Evolutionary conservation across 2,113 vertebrate genomes (phyloP), one percentile per base, ranked within the genome.

Genomic region (Stigmatopora argus): DNA sequence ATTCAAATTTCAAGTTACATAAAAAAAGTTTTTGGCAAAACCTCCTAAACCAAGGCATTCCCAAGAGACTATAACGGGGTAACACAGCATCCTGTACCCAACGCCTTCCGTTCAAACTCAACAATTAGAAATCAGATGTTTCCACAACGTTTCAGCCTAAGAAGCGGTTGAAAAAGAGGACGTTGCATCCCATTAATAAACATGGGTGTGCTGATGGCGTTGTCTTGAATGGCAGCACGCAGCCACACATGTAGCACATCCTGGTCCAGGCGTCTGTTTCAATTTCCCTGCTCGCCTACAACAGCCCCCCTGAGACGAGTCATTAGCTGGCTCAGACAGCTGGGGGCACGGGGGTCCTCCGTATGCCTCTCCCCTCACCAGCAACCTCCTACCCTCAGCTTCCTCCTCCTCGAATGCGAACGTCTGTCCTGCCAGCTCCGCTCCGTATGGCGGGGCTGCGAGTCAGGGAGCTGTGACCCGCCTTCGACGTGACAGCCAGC

Each of bases 321-420:
- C 91, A 92, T 92, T 92, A 92, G 90, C 89, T 88, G 86, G 77
- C 85, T 89, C 87, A 91, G 91, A 92, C 91, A 92, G 90, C 90
- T 92, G 90, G 90, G 91, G 91, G 91, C 89, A 89, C 85, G 83
- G 82, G 89, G 89, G 87, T 88, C 87, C 89, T 84, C 79, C 76
- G 55, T 84, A 79, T 81, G 71, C 64, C 66, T 61, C 48, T 18
- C 23, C 69, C 21, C 56, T 44, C 74, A 67, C 18, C 70, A 44
- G 21, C 19, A 45, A 62, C 61, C 67, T 57, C 60, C 62, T 51
- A 73, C 76, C 65, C 74, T 66, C 78, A 65, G 62, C 71, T 71
- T 74, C 79, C 79, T 78, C 81, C 85, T 81, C 80, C 81, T 80
- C 65, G 70, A 31, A 80, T 83, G 65, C 75, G 69, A 77, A 68